phyloP scores from a whole-genome alignment of 2,113 vertebrate genomes.

The Antennarius striatus region DNA sequence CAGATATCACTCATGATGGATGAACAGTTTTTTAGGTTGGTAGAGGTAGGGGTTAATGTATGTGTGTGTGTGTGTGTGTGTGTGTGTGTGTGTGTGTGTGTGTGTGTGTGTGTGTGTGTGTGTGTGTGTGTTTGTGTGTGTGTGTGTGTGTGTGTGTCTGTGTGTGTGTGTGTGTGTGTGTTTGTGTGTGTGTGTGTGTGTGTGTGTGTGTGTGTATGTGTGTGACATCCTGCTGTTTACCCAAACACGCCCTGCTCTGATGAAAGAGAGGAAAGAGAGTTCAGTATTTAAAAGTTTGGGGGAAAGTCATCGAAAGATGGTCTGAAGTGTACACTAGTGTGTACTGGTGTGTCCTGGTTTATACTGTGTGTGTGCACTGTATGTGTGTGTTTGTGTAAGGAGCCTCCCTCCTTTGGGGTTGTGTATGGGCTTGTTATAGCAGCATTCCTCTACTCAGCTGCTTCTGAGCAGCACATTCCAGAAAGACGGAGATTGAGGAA shows the following conservation, averaged over 20 bases:
- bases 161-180: too few relatives aligned
- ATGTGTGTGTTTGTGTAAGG: slow-evolving; percentile 42
- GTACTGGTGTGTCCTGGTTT: slow-evolving; percentile 10
- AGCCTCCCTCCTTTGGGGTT: slow-evolving; percentile 66
- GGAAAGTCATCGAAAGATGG: neutral
- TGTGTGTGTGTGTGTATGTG: slow-evolving; percentile 9
- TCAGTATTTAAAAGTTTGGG: neutral
- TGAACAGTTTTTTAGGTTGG: too few relatives aligned
- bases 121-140: slow-evolving; percentile 12
- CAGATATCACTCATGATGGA: too few relatives aligned
- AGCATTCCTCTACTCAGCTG: slow-evolving; percentile 76
- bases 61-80: too few relatives aligned
- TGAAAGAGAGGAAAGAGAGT: neutral
- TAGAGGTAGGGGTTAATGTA: too few relatives aligned
- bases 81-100: slow-evolving; percentile 9
- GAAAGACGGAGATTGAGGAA: slow-evolving; percentile 34
- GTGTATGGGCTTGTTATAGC: slow-evolving; percentile 75
- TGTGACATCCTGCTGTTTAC: neutral
- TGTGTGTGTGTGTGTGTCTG: slow-evolving; percentile 2
- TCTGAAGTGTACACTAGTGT: neutral
- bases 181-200: slow-evolving; percentile 7
- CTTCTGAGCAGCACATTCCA: slow-evolving; percentile 69
- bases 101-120: slow-evolving; percentile 12
- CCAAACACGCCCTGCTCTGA: slow-evolving; percentile 7
- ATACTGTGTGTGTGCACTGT: slow-evolving; percentile 4